phyloP scores from a whole-genome alignment of 53 echinoderm and acorn worm species.

The Echinarachnius parma region DNA sequence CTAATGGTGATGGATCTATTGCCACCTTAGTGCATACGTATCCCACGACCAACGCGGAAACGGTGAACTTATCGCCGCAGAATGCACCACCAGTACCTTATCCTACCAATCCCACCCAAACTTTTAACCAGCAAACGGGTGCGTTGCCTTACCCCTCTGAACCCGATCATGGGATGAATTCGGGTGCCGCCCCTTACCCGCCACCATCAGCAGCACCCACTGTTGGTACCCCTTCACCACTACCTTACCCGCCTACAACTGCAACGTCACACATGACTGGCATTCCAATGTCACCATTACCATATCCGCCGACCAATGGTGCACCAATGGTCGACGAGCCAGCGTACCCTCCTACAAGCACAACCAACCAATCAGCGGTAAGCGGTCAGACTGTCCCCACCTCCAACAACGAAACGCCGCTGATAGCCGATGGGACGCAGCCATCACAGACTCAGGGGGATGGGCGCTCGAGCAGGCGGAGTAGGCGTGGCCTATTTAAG shows the following conservation, averaged over 20 bases:
- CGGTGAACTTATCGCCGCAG: too few species aligned
- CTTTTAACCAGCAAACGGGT: too few species aligned
- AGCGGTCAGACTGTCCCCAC: not conserved
- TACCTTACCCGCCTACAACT: slow-evolving; percentile 6
- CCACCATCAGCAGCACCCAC: not conserved
- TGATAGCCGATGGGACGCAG: not conserved
- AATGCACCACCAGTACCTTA: too few species aligned
- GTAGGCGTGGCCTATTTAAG: not conserved
- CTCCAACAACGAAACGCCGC: not conserved
- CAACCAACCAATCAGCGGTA: not conserved
- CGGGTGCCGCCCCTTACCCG: too few species aligned
- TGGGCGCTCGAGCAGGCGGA: not conserved
- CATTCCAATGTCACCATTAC: not conserved
- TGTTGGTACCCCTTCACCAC: not conserved
- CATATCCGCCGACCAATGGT: not conserved
- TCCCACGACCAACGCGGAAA: too few species aligned
- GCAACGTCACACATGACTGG: not conserved
- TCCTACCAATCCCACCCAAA: too few species aligned
- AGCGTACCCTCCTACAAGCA: not conserved
- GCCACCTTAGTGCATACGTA: too few species aligned
- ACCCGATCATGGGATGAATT: not conserved
- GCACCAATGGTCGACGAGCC: not conserved
- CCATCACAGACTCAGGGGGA: not conserved
- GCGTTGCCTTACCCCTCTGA: not conserved
- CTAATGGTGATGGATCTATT: too few species aligned